Percentiles rank a stretch among this genome's conserved stretches.
Evolutionary conservation across 2,797 vertebrate species (phyloP).

Genomic region (Galagoides demidoff): DNA sequence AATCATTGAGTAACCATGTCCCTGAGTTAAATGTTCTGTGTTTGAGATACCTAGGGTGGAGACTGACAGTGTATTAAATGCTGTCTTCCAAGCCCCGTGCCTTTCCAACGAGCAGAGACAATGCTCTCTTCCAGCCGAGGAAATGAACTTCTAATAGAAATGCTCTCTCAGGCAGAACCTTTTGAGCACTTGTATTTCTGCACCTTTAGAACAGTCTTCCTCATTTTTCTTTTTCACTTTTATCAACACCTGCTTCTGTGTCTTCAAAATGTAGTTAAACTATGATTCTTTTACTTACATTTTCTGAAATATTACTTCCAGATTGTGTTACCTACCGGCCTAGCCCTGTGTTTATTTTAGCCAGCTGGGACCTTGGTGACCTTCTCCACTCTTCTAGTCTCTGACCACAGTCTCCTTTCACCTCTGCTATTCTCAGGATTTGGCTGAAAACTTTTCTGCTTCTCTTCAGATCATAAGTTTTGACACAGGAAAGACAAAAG

Average conservation of each 20-base stretch:
- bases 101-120: not conserved
- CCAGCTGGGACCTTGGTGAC: not conserved
- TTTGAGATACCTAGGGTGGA: not conserved
- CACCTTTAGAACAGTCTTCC: not conserved
- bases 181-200: conserved; percentile 32
- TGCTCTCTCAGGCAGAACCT: not conserved
- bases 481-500: conserved; percentile 18
- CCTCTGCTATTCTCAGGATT: not conserved
- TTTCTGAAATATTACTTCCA: conserved; percentile 20
- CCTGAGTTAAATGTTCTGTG: not conserved
- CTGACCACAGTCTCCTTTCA: not conserved
- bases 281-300: not conserved
- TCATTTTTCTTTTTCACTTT: conserved; percentile 4
- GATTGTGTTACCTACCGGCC: not conserved
- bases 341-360: not conserved
- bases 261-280: not conserved
- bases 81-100: not conserved
- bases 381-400: not conserved
- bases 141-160: not conserved
- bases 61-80: not conserved
- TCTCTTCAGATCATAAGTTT: not conserved
- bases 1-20: not conserved
- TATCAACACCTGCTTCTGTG: not conserved
- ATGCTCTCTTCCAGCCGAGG: not conserved
- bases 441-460: not conserved